Percentiles rank a stretch among this genome's conserved stretches.
phyloP scores from a whole-genome alignment of 35 echinoderm and acorn worm genomes.

The Lytechinus variegatus region DNA sequence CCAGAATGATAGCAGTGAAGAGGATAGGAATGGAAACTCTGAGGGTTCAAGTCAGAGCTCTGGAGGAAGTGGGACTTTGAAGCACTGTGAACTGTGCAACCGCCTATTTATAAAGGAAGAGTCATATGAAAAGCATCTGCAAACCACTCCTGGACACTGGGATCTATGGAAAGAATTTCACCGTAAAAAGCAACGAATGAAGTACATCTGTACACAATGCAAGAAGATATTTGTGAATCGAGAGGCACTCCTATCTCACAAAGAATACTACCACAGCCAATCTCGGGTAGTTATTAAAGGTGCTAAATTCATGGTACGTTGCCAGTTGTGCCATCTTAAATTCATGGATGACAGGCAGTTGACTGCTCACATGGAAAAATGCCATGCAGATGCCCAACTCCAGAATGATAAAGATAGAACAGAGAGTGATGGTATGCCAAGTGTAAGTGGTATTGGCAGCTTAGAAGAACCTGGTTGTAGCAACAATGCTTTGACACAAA shows the following conservation, averaged over 20 bases:
- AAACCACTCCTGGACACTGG: conserved; percentile 26
- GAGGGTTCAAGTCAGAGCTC: not conserved
- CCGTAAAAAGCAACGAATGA: conserved; percentile 49
- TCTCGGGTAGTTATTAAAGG: not conserved
- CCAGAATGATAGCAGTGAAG: not conserved
- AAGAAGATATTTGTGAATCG: conserved; percentile 52
- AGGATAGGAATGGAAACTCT: not conserved
- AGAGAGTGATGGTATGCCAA: not conserved
- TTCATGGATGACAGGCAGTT: conserved; percentile 55
- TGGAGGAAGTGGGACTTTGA: conserved; percentile 28
- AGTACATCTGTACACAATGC: conserved; percentile 53
- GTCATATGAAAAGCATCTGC: conserved; percentile 62
- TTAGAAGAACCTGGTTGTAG: not conserved
- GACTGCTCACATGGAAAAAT: conserved; percentile 37
- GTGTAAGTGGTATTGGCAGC: not conserved
- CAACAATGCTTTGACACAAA: not conserved
- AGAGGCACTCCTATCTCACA: conserved; percentile 40
- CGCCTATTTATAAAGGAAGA: conserved; percentile 66
- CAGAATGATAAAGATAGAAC: conserved; percentile 25
- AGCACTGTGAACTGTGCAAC: conserved; percentile 47
- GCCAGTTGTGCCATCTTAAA: conserved; percentile 49
- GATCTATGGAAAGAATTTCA: conserved; percentile 35
- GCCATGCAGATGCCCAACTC: conserved; percentile 46
- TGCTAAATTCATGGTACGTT: conserved; percentile 31
- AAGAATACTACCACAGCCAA: conserved; percentile 32